A percentile compares a stretch with the other conserved stretches of the same genome.
Evolutionary conservation across 2,113 vertebrate species (phyloP).

Genomic region (Siniperca chuatsi): DNA sequence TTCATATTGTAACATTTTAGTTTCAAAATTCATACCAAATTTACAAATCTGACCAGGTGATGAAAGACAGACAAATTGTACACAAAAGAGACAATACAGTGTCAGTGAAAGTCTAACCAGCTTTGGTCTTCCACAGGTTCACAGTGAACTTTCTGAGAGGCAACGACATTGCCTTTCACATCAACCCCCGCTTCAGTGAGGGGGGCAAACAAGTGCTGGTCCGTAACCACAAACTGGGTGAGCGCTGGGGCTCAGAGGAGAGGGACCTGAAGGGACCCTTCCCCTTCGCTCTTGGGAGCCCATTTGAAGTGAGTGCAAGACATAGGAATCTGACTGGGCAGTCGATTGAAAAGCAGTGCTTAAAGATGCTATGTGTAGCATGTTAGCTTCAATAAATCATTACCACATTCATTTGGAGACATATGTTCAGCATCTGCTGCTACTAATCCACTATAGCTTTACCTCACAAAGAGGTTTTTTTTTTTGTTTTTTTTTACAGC

Average conservation of each 20-base stretch:
- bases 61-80: background rate
- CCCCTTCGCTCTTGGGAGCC: constrained; percentile 80
- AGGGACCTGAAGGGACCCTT: constrained; percentile 80
- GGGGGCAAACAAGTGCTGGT: constrained; percentile 81
- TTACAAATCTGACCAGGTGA: background rate
- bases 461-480: background rate
- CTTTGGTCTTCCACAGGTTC: constrained; percentile 74
- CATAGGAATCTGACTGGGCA: background rate
- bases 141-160: constrained; percentile 86
- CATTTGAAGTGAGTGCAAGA: constrained; percentile 82
- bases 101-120: background rate
- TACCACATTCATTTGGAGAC: background rate
- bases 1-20: background rate
- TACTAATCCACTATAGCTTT: background rate
- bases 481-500: background rate
- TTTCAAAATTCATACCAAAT: background rate
- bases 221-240: constrained; percentile 83
- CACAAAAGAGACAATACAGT: background rate
- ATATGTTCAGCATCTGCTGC: background rate
- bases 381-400: constrained; percentile 11
- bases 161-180: constrained; percentile 85
- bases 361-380: constrained; percentile 24
- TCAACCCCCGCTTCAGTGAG: constrained; percentile 86
- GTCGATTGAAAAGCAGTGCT: background rate
- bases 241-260: constrained; percentile 84